A percentile compares a stretch with the other conserved stretches of the same genome.
Conservation (phyloP, 2,113 vertebrate species). For the Maccullochella peelii region DNA sequence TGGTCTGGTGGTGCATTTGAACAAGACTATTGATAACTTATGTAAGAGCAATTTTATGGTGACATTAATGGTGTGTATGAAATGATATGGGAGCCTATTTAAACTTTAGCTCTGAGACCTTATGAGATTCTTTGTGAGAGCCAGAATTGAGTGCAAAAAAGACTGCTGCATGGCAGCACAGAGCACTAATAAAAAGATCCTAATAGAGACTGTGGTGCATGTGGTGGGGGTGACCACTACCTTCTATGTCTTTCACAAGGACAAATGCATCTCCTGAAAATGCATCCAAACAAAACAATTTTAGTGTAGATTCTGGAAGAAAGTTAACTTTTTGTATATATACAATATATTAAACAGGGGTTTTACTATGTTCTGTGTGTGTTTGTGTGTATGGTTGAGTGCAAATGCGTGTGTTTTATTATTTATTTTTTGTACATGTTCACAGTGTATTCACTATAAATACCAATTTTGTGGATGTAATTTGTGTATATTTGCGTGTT, state of each 20-base stretch:
- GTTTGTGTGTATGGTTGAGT: slow-evolving; percentile 12
- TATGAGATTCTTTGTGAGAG: slow-evolving; percentile 15
- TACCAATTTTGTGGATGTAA: background rate
- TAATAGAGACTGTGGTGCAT: background rate
- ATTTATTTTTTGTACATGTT: background rate
- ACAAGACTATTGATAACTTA: slow-evolving; percentile 53
- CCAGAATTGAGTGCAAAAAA: slow-evolving; percentile 4
- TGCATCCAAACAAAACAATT: slow-evolving; percentile 2
- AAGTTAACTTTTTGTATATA: background rate
- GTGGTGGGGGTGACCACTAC: background rate
- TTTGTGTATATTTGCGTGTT: slow-evolving; percentile 18
- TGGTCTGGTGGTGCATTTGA: slow-evolving; percentile 47
- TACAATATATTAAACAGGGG: background rate
- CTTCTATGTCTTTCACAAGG: slow-evolving; percentile 4
- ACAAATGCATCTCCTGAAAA: slow-evolving; percentile 19
- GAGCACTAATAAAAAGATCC: slow-evolving; percentile 8
- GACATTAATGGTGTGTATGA: slow-evolving; percentile 36
- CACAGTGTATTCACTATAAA: background rate
- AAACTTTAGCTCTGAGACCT: slow-evolving; percentile 33
- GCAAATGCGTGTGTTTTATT: background rate
- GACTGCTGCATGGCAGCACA: background rate
- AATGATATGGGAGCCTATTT: slow-evolving; percentile 44
- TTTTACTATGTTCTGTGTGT: background rate
- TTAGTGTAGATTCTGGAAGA: background rate
- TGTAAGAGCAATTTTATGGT: slow-evolving; percentile 34